Base-by-base conservation (phyloP, 2,888 invertebrate genomes). In the Pedicia rivosa region DNA sequence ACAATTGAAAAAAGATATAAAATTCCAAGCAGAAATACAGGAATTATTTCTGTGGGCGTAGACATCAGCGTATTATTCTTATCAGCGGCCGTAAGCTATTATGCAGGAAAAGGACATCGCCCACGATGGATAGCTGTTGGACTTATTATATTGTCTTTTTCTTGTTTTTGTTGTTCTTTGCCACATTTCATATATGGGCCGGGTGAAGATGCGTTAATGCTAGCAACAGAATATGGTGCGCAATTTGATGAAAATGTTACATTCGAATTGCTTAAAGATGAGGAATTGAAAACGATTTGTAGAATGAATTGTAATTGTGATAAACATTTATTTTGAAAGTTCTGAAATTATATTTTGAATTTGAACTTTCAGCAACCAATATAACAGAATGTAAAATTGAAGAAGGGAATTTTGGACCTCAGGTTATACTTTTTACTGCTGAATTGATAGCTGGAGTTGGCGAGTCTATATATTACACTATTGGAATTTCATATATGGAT, bases 401-500 rank as follows among this genome's bases (percentile, higher is more conserved):
- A 9, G 68, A 68, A 38, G 72, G 70, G 1, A 73, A 67, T 49
- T 63, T 72, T 40, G 68, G 71, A 1, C 75, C 77, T 0, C 70
- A 72, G 41, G 56, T 69, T 14, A 63, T 78, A 20, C 60, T 80
- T 9, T 74, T 78, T 48, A 49, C 68, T 6, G 78, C 78, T 0
- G 77, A 78, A 52, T 67, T 78, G 38, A 69, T 80, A 29, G 74
- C 76, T 2, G 78, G 78, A 2, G 68, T 78, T 29, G 78, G 78
- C 15, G 75, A 74, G 24, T 72, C 74, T 2, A 57, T 78, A 1
- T 78, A 74, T 50, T 75, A 73, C 48, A 75, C 75, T 0, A 61
- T 79, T 10, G 78, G 78, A 3, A 70, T 76, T 0, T 68, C 78
- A 2, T 79, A 79, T 50, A 74, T 79, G 74, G 79, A 79, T 50